phyloP scores from a whole-genome alignment of 2,113 vertebrate genomes.

The Clarias gariepinus region DNA sequence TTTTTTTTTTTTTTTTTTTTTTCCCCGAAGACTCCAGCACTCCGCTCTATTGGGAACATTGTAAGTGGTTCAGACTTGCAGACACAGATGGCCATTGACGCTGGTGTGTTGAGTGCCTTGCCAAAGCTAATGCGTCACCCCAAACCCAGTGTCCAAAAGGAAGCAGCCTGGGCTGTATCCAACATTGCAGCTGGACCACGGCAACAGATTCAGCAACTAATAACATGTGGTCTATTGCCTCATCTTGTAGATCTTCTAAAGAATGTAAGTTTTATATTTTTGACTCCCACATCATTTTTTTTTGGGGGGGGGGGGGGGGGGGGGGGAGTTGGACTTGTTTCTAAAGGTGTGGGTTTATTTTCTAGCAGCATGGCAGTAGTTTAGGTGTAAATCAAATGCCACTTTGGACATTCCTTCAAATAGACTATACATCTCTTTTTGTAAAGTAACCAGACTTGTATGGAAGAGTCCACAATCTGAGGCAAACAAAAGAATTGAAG shows the following conservation, averaged over 20 bases:
- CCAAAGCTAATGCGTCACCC: constrained; percentile 77
- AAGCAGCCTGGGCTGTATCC: constrained; percentile 84
- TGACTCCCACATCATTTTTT: too few species aligned
- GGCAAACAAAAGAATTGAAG: not conserved
- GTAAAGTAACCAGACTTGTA: not conserved
- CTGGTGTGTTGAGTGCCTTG: constrained; percentile 73
- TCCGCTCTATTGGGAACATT: constrained; percentile 85
- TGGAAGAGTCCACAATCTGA: not conserved
- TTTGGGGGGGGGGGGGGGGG: too few species aligned
- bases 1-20: not conserved
- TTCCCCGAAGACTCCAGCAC: constrained; percentile 78
- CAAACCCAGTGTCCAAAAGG: constrained; percentile 81
- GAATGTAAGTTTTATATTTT: constrained; percentile 69
- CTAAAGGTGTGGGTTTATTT: not conserved
- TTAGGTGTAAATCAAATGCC: not conserved
- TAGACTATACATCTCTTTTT: too few species aligned
- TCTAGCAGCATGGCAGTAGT: not conserved
- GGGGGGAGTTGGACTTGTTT: not conserved
- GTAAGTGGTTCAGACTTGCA: constrained; percentile 88
- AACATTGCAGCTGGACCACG: constrained; percentile 87
- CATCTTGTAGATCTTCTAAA: constrained; percentile 78
- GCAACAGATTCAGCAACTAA: constrained; percentile 86
- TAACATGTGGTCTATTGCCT: constrained; percentile 75
- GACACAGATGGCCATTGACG: constrained; percentile 83
- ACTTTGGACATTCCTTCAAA: too few species aligned